Base-by-base conservation (phyloP, 2,113 vertebrate species). In the Salvelinus fontinalis region DNA sequence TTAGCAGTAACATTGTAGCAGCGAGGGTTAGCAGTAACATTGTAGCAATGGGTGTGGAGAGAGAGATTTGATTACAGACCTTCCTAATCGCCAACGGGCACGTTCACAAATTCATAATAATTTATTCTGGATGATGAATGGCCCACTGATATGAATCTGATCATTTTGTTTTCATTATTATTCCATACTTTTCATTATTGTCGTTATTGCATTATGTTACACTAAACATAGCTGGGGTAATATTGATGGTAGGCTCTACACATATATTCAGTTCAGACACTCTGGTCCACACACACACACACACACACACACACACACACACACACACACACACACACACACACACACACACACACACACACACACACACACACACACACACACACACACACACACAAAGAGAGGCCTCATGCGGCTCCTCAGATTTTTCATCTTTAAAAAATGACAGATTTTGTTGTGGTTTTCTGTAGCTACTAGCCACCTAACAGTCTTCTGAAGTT, bases 41-140 rank as follows among this genome's bases (percentile, higher is more conserved):
- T n/a, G 59, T 60, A n/a, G 2, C 57, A 81, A 71, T 22, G 67
- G 71, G 48, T 71, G 65, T 82, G 75, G 14, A 54, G 14, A 74
- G 75, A 84, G 73, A 81, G 3, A 54, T 77, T 96, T 95, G 89
- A 96, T 95, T 90, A 92, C 80, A 44, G 91, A 91, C 91, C 90
- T 93, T 78, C 75, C 80, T 76, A 92, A 95, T 96, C 89, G 94
- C 95, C 94, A 94, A 93, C 94, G 94, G 95, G 94, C 87, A 90
- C 90, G 87, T 95, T 95, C 93, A 92, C 90, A 92, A 93, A 95
- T 96, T 93, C 93, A 93, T 95, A 95, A 95, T 94, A 92, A 94
- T 95, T 95, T 94, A 92, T 95, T 93, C 94, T 94, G 93, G 92
- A 66, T 86, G 89, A 96, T 96, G 90, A 95, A 96, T 95, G 94